Percentiles rank a stretch among this genome's conserved stretches.
Evolutionary conservation across 1,140 invertebrate genomes (phyloP).

Genomic region (Sarcophaga bullata): DNA sequence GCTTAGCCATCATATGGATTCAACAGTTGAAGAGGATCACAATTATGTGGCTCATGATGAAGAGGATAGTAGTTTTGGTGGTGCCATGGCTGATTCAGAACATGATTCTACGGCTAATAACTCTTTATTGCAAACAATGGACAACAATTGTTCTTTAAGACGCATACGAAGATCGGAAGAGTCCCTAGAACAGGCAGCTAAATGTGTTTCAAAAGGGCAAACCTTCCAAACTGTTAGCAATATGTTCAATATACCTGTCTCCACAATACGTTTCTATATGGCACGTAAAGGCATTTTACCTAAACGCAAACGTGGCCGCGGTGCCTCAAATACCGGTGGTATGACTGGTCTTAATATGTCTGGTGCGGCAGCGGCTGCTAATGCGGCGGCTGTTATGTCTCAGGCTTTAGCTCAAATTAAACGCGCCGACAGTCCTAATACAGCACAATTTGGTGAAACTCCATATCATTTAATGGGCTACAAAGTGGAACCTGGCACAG

Average conservation of each 20-base stretch:
- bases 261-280: slow-evolving; percentile 87
- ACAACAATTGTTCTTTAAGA: slow-evolving; percentile 51
- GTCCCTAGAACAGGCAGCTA: slow-evolving; percentile 78
- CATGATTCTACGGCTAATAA: slow-evolving; percentile 52
- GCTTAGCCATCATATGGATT: slow-evolving; percentile 53
- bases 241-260: slow-evolving; percentile 85
- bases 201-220: slow-evolving; percentile 81
- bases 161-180: slow-evolving; percentile 76
- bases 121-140: slow-evolving; percentile 47
- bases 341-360: slow-evolving; percentile 56
- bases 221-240: slow-evolving; percentile 85
- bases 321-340: slow-evolving; percentile 56
- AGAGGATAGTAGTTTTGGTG: slow-evolving; percentile 55
- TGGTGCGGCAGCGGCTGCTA: slow-evolving; percentile 42
- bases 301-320: slow-evolving; percentile 76
- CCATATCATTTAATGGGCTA: slow-evolving; percentile 32
- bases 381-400: slow-evolving; percentile 27
- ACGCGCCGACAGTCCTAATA: slow-evolving; percentile 13
- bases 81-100: slow-evolving; percentile 50
- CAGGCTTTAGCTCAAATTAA: slow-evolving; percentile 33
- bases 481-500: slow-evolving; percentile 8
- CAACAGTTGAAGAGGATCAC: slow-evolving; percentile 60
- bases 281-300: slow-evolving; percentile 82
- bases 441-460: slow-evolving; percentile 7
- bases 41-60: slow-evolving; percentile 62